Evolutionary conservation across 2,797 vertebrate genomes (phyloP).

Genomic region (Bradypus variegatus): DNA sequence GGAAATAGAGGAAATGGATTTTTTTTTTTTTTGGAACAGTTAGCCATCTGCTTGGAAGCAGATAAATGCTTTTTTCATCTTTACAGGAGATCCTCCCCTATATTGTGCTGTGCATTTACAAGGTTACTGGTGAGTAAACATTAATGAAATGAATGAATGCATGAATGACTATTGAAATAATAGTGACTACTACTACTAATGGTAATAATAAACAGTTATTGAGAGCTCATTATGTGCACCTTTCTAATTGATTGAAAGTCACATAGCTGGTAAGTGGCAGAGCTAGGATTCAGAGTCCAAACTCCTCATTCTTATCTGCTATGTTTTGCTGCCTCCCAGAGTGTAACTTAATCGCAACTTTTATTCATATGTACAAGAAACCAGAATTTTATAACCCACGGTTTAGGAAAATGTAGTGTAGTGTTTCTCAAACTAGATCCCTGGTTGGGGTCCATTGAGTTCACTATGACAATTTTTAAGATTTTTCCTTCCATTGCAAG

Average conservation of each 20-base stretch:
- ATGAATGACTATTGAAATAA: background rate
- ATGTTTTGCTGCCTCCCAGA: background rate
- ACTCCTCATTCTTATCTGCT: background rate
- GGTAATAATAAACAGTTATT: background rate
- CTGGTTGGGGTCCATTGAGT: background rate
- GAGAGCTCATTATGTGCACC: background rate
- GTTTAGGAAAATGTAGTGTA: background rate
- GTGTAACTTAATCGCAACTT: background rate
- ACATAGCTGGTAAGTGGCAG: background rate
- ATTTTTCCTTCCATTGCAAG: background rate
- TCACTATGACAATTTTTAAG: background rate
- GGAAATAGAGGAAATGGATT: background rate
- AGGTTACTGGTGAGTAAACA: background rate
- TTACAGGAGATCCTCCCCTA: background rate
- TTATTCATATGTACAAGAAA: background rate
- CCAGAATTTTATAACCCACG: background rate
- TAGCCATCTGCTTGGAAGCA: background rate
- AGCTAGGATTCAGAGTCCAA: background rate
- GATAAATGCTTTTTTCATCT: background rate
- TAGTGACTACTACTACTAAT: background rate
- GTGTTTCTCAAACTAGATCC: background rate
- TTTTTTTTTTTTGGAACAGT: background rate
- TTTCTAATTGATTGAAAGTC: background rate
- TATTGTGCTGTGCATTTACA: background rate
- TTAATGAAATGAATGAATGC: background rate